Conservation (phyloP, 1,140 invertebrate genomes). For the Drosophila varians region DNA sequence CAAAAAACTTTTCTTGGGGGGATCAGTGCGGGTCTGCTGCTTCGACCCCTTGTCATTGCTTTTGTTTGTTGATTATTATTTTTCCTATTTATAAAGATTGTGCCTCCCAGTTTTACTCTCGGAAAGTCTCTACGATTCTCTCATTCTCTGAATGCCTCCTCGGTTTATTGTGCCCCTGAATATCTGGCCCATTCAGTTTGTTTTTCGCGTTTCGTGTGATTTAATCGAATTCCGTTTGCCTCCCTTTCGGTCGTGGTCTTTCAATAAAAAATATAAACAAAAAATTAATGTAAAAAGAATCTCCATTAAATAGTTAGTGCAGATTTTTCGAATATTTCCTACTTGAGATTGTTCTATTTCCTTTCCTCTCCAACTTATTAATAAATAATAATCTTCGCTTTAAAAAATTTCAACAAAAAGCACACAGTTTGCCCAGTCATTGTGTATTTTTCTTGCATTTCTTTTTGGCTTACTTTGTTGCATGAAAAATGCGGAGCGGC, state of each 20-base stretch:
- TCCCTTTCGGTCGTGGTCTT: conserved; percentile 27
- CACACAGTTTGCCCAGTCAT: conserved; percentile 37
- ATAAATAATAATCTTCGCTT: background rate
- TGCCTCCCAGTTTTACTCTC: conserved; percentile 13
- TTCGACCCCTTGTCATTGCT: conserved; percentile 25
- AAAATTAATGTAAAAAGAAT: conserved; percentile 8
- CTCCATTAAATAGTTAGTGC: background rate
- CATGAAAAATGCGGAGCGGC: conserved; percentile 28
- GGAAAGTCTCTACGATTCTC: conserved; percentile 7
- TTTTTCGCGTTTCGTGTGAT: conserved; percentile 69
- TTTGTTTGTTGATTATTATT: conserved; percentile 57
- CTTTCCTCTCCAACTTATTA: background rate
- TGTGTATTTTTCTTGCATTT: conserved; percentile 30
- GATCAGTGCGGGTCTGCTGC: conserved; percentile 39
- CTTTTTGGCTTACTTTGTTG: conserved; percentile 17
- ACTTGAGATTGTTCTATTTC: no score
- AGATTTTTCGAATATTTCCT: background rate
- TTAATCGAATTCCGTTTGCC: conserved; percentile 35
- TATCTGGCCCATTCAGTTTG: conserved; percentile 61
- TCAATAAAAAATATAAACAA: conserved; percentile 11
- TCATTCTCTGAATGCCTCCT: conserved; percentile 19
- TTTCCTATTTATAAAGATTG: conserved; percentile 76
- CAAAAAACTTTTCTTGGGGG: conserved; percentile 41
- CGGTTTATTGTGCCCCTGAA: conserved; percentile 66
- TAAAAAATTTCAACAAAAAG: background rate